Conservation (phyloP, 2,113 vertebrate species). For the Peromyscus californicus region DNA sequence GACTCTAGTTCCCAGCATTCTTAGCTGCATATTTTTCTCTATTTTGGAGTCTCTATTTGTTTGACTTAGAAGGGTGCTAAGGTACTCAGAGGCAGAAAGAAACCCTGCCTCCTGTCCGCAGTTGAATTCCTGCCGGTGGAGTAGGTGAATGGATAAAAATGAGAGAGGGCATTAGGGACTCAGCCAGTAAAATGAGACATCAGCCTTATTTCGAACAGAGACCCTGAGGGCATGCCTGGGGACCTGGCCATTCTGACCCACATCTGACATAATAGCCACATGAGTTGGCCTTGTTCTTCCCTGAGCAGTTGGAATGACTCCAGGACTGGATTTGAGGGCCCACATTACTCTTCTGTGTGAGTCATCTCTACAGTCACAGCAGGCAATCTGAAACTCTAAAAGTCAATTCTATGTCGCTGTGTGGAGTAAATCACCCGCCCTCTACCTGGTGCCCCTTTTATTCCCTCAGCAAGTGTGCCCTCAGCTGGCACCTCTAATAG, state of each 20-base stretch:
- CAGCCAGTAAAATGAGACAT: neutral
- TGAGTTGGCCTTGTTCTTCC: neutral
- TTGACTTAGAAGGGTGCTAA: neutral
- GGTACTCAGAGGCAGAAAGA: neutral
- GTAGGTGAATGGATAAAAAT: neutral
- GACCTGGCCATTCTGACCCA: neutral
- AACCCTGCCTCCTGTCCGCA: neutral
- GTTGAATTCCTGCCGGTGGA: neutral
- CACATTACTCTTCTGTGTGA: neutral
- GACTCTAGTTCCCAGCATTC: neutral
- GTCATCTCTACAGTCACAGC: neutral
- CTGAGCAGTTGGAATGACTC: constrained; percentile 44
- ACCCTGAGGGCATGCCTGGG: neutral
- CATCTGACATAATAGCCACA: neutral
- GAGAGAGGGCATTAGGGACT: neutral
- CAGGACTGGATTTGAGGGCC: neutral
- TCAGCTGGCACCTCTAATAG: neutral
- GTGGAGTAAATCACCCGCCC: neutral
- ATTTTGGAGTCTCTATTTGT: neutral
- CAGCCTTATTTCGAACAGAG: constrained; percentile 9
- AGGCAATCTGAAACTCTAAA: neutral
- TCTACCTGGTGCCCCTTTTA: constrained; percentile 19
- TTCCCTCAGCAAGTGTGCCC: constrained; percentile 1
- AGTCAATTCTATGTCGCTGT: neutral
- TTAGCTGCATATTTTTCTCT: neutral